Conservation (phyloP, 2,797 vertebrate species). For the Antennarius maculatus region DNA sequence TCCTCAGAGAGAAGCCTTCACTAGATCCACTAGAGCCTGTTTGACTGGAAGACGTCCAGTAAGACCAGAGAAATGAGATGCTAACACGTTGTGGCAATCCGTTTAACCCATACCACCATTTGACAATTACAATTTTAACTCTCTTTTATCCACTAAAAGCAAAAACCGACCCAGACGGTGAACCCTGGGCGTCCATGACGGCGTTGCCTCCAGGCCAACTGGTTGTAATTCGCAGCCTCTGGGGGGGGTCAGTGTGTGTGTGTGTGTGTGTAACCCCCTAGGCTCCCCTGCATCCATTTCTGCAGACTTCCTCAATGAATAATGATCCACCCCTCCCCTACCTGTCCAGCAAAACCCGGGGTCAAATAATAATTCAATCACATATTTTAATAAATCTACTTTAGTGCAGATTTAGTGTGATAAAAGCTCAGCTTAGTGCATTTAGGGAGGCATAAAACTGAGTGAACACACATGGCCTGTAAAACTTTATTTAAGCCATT, state of each 20-base stretch:
- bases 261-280: constrained; percentile 1
- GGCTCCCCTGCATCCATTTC: not conserved
- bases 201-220: not conserved
- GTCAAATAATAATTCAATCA: constrained; percentile 8
- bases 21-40: not conserved
- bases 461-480: constrained; percentile 61
- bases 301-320: constrained; percentile 16
- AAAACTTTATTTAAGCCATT: constrained; percentile 35
- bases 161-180: constrained; percentile 3
- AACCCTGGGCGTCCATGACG: not conserved
- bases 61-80: not conserved
- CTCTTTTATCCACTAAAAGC: constrained; percentile 3
- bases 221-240: constrained; percentile 27
- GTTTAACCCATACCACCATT: not conserved
- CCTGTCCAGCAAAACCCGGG: constrained; percentile 12
- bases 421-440: constrained; percentile 32
- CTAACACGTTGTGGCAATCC: no score
- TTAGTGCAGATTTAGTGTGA: constrained; percentile 35
- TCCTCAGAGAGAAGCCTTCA: not conserved
- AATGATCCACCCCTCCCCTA: not conserved
- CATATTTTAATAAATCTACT: constrained; percentile 30
- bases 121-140: not conserved
- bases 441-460: constrained; percentile 48
- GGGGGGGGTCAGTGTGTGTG: constrained; percentile 11
- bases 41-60: not conserved